Evolutionary conservation across 1,140 invertebrate genomes (phyloP), one percentile per base, ranked within the genome.

Genomic region (Neotoxoptera formosana): DNA sequence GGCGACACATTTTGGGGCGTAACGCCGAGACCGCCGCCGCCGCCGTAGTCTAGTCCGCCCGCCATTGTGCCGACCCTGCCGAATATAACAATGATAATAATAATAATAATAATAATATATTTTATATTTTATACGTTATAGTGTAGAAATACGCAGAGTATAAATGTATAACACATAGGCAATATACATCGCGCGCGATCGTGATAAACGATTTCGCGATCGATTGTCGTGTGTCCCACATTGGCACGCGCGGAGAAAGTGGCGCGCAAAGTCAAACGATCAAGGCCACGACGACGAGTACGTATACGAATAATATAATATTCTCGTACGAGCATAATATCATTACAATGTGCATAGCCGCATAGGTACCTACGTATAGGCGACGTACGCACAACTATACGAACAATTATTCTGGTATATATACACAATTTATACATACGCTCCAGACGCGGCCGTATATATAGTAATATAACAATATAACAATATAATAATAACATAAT

Each of bases 151-250:
- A n/a, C 25, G 3, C 11, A 6, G 14, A n/a, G 17, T n/a, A n/a
- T 14, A 76, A 76, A 76, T n/a, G 60, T 76, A n/a, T 76, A 76
- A 76, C 30, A 76, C 30, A 53, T 60, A n/a, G 23, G 30, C 60
- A 76, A n/a, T 76, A n/a, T 1, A n/a, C 30, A 76, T n/a, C 84
- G 41, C 45, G 4, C 25, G 9, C 34, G n/a, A 56, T 90, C 89
- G 89, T 90, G 56, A 60, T 90, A 41, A 60, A 90, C 3, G 45
- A 51, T 91, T 91, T 56, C 45, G 90, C 90, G 90, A 91, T 91
- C 90, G 45, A 83, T 91, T 48, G 67, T 91, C 90, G 90, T 83
- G 91, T 83, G 91, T 93, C 48, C 91, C 76, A 93, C 81, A 93
- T 93, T 56, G 48, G 47, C 47, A 83, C 81, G 81, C 51, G 47